These are phyloP conservation scores for Halcyon leucocephala DNA, from an alignment of 2,797 vertebrate genomes.

Conservation along the genomic window DNA sequence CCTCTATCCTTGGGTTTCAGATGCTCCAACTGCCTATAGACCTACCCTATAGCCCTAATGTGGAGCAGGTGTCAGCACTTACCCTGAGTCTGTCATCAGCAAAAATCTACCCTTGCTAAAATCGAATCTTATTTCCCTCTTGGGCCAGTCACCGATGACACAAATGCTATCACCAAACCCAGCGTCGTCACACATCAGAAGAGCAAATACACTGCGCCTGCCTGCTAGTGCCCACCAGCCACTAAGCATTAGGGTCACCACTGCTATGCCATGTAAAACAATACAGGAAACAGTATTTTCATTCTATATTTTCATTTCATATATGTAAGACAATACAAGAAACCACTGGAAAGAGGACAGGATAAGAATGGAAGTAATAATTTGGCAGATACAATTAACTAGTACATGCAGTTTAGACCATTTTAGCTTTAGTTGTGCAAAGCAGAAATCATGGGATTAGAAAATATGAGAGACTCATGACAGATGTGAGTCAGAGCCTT, in stretches of 20 bases:
- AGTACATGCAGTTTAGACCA: background rate
- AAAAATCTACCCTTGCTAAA: background rate
- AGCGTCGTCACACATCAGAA: accelerated
- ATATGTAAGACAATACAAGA: background rate
- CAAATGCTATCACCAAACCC: background rate
- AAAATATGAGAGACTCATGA: background rate
- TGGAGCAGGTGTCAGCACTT: background rate
- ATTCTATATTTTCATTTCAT: background rate
- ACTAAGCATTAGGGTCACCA: background rate
- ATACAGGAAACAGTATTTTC: background rate
- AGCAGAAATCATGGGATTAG: background rate
- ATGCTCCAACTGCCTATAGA: background rate
- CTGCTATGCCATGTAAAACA: background rate
- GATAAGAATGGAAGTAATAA: background rate
- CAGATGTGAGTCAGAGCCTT: background rate
- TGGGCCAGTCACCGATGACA: background rate
- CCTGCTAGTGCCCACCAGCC: background rate
- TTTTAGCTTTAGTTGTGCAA: background rate
- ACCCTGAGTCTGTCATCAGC: background rate
- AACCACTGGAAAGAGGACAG: background rate
- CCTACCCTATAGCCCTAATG: background rate
- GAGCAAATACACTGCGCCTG: background rate
- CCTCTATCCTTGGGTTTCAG: background rate
- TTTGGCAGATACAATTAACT: background rate
- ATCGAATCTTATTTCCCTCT: background rate